A percentile compares a stretch with the other conserved stretches of the same genome.
These are phyloP conservation scores for Arge pagana DNA, from an alignment of 2,888 invertebrate genomes.

Conservation along the genomic window DNA sequence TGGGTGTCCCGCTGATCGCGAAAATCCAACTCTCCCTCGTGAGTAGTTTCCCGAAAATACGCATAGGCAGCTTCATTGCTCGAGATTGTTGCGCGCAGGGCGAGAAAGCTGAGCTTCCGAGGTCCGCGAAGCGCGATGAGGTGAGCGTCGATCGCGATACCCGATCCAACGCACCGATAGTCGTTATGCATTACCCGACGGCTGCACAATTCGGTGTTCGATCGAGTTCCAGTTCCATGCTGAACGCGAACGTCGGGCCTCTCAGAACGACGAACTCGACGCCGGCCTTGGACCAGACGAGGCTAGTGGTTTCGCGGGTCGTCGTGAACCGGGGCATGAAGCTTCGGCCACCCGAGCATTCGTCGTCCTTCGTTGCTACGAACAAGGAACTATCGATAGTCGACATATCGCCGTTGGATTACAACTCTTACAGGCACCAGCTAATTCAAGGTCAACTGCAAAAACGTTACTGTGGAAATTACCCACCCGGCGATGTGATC, in stretches of 20 bases:
- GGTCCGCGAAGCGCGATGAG: too few relatives aligned
- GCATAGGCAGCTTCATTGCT: not conserved
- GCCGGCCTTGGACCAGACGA: conserved; percentile 30
- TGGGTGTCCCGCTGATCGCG: conserved; percentile 46
- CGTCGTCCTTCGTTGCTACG: conserved; percentile 37
- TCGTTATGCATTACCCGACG: conserved; percentile 43
- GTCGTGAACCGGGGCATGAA: conserved; percentile 6
- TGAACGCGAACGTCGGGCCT: conserved; percentile 31
- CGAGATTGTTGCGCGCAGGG: conserved; percentile 1
- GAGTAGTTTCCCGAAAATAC: conserved; percentile 27
- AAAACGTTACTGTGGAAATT: conserved; percentile 42
- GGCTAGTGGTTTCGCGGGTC: not conserved
- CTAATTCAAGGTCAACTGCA: conserved; percentile 43
- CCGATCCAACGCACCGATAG: conserved; percentile 23
- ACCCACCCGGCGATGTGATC: conserved; percentile 49
- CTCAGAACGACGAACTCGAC: conserved; percentile 37
- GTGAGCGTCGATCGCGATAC: conserved; percentile 9
- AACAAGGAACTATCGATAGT: conserved; percentile 36
- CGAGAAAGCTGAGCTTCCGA: too few relatives aligned
- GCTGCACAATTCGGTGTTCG: conserved; percentile 29
- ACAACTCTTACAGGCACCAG: conserved; percentile 42
- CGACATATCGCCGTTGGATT: conserved; percentile 43
- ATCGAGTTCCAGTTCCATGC: conserved; percentile 40
- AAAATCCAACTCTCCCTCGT: conserved; percentile 43
- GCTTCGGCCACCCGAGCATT: conserved; percentile 30